Evolutionary conservation across 2,888 invertebrate species (phyloP).

Genomic region (Cephus spinipes): DNA sequence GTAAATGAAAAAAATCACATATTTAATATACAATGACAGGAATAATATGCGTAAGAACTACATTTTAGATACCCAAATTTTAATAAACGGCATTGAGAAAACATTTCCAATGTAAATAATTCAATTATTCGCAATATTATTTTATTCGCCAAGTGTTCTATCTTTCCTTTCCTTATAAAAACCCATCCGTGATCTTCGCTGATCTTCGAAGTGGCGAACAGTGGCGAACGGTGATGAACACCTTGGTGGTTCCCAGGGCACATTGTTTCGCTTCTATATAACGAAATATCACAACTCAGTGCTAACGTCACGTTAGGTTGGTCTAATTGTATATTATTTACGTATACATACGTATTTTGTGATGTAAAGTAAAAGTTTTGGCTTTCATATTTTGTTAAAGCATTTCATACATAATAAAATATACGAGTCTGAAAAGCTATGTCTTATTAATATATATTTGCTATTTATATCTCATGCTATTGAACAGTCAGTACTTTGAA

Average conservation of each 20-base stretch:
- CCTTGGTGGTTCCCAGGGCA: not conserved
- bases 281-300: not conserved
- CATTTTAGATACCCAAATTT: too few relatives aligned
- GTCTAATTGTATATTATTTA: not conserved
- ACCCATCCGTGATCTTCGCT: not conserved
- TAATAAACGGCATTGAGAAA: too few relatives aligned
- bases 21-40: too few relatives aligned
- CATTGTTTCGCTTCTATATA: not conserved
- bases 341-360: not conserved
- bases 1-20: too few relatives aligned
- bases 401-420: not conserved
- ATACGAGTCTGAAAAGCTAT: not conserved
- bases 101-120: too few relatives aligned
- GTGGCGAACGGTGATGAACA: not conserved
- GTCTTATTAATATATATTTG: not conserved
- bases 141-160: too few relatives aligned
- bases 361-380: not conserved
- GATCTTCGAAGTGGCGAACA: not conserved
- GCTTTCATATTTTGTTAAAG: not conserved
- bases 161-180: too few relatives aligned
- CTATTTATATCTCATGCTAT: not conserved
- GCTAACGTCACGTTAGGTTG: not conserved
- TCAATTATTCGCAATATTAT: too few relatives aligned
- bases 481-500: not conserved
- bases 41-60: too few relatives aligned